Percentiles rank a stretch among this genome's conserved stretches.
Conservation (phyloP, 2,888 invertebrate genomes). For the Eucera pruinosa region DNA sequence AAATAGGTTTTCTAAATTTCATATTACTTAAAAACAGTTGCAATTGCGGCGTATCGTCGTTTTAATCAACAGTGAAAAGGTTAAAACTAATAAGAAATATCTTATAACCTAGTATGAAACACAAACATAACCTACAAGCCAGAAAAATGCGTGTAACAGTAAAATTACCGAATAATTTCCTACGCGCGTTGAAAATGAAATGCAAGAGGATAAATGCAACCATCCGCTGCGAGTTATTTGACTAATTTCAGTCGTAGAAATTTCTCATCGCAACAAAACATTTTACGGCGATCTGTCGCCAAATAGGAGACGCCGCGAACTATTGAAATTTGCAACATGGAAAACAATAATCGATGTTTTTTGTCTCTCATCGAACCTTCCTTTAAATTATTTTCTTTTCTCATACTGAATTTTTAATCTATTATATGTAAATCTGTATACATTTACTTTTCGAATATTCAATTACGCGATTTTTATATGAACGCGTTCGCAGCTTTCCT, state of each 20-base stretch:
- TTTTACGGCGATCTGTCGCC: neutral
- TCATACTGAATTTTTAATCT: neutral
- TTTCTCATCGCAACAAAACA: neutral
- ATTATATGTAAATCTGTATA: neutral
- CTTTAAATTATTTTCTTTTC: neutral
- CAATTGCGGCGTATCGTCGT: no score
- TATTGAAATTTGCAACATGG: constrained; percentile 1
- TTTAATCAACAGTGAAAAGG: no score
- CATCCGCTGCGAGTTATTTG: constrained; percentile 4
- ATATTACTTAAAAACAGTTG: no score
- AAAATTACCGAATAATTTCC: neutral
- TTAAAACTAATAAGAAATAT: neutral
- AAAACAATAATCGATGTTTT: constrained; percentile 2
- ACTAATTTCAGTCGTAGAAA: constrained; percentile 26
- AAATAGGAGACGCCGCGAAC: neutral
- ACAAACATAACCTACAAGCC: constrained; percentile 27
- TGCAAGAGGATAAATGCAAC: neutral
- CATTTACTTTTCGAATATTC: neutral
- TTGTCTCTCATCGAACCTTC: neutral
- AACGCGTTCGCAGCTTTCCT: no score
- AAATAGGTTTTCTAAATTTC: no score
- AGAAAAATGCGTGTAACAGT: neutral
- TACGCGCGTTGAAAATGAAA: neutral
- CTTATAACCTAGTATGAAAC: neutral
- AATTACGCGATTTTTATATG: neutral